These are phyloP conservation scores for Malurus melanocephalus DNA, from an alignment of 2,113 vertebrate species.

Conservation along the genomic window DNA sequence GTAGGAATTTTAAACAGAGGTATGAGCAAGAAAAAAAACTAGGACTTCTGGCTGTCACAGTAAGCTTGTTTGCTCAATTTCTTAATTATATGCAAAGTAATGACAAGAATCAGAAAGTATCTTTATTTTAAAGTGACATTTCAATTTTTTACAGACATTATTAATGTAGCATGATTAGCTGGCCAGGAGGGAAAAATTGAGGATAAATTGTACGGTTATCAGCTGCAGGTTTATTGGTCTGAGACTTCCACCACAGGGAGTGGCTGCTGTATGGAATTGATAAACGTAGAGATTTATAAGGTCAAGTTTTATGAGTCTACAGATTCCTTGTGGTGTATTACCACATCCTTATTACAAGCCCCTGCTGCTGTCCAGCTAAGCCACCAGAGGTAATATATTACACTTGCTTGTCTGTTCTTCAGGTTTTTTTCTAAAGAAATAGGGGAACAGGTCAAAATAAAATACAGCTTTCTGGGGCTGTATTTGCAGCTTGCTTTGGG, in stretches of 20 bases:
- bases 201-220: conserved; percentile 65
- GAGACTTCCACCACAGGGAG: conserved; percentile 72
- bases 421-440: not conserved
- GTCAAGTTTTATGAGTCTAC: conserved; percentile 81
- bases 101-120: not conserved
- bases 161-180: conserved; percentile 68
- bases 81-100: not conserved
- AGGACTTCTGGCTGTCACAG: not conserved
- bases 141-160: conserved; percentile 50
- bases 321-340: conserved; percentile 75
- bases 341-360: conserved; percentile 80
- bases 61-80: not conserved
- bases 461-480: conserved; percentile 28
- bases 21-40: conserved; percentile 2
- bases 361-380: conserved; percentile 78
- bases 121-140: conserved; percentile 41
- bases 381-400: conserved; percentile 73
- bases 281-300: conserved; percentile 85
- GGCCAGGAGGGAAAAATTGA: conserved; percentile 41
- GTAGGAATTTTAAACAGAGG: not conserved
- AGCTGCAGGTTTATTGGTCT: conserved; percentile 75
- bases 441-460: conserved; percentile 50
- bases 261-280: conserved; percentile 82
- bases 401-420: conserved; percentile 46
- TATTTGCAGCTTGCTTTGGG: not conserved